Percentiles rank a stretch among this genome's conserved stretches.
Conservation (phyloP, 2,797 vertebrate genomes). For the Cossypha polioptera region DNA sequence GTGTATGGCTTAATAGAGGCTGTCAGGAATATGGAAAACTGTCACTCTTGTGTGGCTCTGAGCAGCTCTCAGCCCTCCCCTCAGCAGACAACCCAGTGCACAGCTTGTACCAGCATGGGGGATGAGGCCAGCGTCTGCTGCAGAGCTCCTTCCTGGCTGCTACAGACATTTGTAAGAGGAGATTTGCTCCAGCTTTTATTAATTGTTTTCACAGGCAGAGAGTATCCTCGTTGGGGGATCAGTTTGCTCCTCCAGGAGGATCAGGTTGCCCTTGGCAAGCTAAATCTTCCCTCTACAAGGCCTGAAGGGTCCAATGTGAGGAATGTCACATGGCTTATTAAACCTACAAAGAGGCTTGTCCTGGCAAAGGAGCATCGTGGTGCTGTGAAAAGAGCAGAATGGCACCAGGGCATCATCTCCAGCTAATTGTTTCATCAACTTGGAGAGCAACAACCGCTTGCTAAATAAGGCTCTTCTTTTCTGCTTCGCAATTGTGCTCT, state of each 20-base stretch:
- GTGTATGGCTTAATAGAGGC: background rate
- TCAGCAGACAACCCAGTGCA: background rate
- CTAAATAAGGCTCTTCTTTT: slow-evolving; percentile 26
- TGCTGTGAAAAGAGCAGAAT: background rate
- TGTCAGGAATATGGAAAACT: background rate
- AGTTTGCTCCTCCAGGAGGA: background rate
- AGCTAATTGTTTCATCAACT: slow-evolving; percentile 45
- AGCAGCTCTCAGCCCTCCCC: background rate
- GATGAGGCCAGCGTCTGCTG: background rate
- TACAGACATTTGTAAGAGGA: background rate
- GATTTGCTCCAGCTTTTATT: background rate
- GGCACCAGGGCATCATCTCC: slow-evolving; percentile 8
- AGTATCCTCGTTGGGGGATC: background rate
- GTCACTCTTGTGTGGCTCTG: background rate
- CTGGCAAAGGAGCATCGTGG: background rate
- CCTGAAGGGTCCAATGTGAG: background rate
- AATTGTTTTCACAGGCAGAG: background rate
- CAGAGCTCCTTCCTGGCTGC: background rate
- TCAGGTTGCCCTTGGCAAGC: background rate
- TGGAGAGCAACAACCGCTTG: background rate
- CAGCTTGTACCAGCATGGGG: background rate
- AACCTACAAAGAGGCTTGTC: background rate
- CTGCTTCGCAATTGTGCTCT: slow-evolving; percentile 30
- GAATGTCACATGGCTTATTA: background rate
- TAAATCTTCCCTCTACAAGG: background rate